Base-by-base conservation (phyloP, 2,113 vertebrate species). In the Chaenocephalus aceratus region DNA sequence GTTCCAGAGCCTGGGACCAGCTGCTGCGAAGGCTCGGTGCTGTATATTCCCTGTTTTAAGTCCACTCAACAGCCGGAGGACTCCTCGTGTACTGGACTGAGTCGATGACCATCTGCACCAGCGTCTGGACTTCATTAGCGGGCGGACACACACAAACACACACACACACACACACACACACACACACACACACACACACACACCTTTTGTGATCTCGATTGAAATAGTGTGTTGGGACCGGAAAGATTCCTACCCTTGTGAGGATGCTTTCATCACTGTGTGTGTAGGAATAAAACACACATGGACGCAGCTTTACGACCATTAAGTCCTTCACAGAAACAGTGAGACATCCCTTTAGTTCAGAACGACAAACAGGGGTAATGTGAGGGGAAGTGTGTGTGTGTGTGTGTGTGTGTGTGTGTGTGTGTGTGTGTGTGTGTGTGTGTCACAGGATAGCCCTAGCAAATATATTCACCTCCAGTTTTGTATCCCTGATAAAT, bases 101-200 rank as follows among this genome's bases (percentile, higher is more conserved):
- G 64, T 18, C 51, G 72, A 76, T 89, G 60, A 66, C 84, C 88
- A 89, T 90, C 80, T 91, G 88, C 64, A 57, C 2, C 23, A 79
- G 76, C 41, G 54, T 86, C 85, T 90, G 85, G 64, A 80, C 70
- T 76, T 91, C 79, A 86, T 87, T 82, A 87, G 36, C 1, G 21
- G 21, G 36, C 36, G 36, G n/a, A n/a, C n/a, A n/a, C n/a, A n/a
- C n/a, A n/a, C n/a, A n/a, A n/a, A n/a, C n/a, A n/a, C n/a, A n/a
- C n/a, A n/a, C n/a, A n/a, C n/a, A n/a, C n/a, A n/a, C n/a, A n/a
- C n/a, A n/a, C n/a, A n/a, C n/a, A n/a, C n/a, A 41, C 36, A 64
- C 46, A 62, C 44, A 56, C 30, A 60, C 52, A 10, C 2, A 68
- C 68, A 34, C 54, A 34, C 23, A 13, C 41, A 23, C 61, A 34